Evolutionary conservation across 2,888 invertebrate genomes (phyloP), one percentile per base, ranked within the genome.

Genomic region (Eupithecia exiguata): DNA sequence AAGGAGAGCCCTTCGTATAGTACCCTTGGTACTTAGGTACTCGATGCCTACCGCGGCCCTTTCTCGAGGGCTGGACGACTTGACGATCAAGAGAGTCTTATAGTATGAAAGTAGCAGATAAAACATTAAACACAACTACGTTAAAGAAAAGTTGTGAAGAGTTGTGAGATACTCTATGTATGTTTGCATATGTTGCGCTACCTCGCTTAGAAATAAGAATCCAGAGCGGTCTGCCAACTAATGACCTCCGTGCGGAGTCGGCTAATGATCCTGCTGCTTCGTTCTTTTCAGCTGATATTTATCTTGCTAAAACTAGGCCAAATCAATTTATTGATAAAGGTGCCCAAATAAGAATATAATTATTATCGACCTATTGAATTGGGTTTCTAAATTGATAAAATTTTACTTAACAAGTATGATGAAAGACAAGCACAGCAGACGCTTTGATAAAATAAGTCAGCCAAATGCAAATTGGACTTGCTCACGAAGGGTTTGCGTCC

Each of bases 191-290:
- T 62, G 62, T 62, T 62, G 6, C 18, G 35, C 12, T 3, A 62
- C 18, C n/a, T 63, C 35, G 9, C 38, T 65, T 9, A 38, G n/a
- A 38, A 63, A 10, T n/a, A 63, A 38, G 36, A 35, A 38, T 53
- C 38, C 25, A n/a, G 62, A 40, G 53, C 40, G 18, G 68, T 63
- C 62, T 49, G 68, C 63, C 68, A 38, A 62, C 43, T 68, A 72
- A 72, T 72, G 71, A 72, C 63, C 63, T 46, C 61, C 40, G n/a
- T 69, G 53, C 40, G 25, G 40, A 69, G 36, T 65, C 58, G 30
- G 69, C 69, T 72, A 66, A 72, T 72, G 69, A 72, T 69, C 53
- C 65, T 53, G 58, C 49, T 38, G 49, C 63, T 58, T 35, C 67
- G 43, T 71, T 67, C 66, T 30, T 61, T 67, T 43, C 67, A 61